phyloP scores from a whole-genome alignment of 2,797 vertebrate genomes.

The Acestrorhynchus altus region DNA sequence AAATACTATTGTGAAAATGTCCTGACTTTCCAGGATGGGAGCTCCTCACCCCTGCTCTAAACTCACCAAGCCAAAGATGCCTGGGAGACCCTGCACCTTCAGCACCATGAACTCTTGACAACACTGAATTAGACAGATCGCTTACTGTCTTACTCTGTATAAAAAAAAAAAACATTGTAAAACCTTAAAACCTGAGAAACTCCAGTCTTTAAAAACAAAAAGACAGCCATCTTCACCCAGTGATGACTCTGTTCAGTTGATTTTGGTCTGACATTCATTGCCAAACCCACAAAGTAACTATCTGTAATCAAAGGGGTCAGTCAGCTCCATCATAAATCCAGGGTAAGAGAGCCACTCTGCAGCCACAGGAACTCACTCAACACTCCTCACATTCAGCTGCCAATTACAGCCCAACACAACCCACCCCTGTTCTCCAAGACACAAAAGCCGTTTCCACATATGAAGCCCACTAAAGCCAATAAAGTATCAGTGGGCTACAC shows the following conservation, averaged over 20 bases:
- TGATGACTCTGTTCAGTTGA: neutral
- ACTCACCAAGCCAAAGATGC: too few relatives aligned
- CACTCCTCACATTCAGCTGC: constrained; percentile 67
- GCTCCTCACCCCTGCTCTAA: too few relatives aligned
- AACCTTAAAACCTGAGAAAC: neutral
- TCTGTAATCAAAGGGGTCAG: constrained; percentile 51
- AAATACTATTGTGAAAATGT: too few relatives aligned
- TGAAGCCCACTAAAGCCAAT: too few relatives aligned
- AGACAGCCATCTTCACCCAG: neutral
- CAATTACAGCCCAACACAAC: constrained; percentile 75
- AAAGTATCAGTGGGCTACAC: too few relatives aligned
- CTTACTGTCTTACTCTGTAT: too few relatives aligned
- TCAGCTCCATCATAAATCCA: constrained; percentile 73
- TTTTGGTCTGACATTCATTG: neutral
- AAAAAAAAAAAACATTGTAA: too few relatives aligned
- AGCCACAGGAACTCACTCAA: constrained; percentile 72
- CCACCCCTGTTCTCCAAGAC: constrained; percentile 64
- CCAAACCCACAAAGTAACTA: constrained; percentile 38
- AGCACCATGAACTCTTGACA: too few relatives aligned
- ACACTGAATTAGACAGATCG: too few relatives aligned
- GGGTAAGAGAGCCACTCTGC: constrained; percentile 71
- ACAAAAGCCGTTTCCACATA: too few relatives aligned
- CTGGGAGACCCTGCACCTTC: too few relatives aligned
- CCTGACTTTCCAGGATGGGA: too few relatives aligned
- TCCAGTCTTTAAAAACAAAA: neutral